Evolutionary conservation across 1,140 invertebrate species (phyloP).

Genomic region (Diachasmimorpha longicaudata): DNA sequence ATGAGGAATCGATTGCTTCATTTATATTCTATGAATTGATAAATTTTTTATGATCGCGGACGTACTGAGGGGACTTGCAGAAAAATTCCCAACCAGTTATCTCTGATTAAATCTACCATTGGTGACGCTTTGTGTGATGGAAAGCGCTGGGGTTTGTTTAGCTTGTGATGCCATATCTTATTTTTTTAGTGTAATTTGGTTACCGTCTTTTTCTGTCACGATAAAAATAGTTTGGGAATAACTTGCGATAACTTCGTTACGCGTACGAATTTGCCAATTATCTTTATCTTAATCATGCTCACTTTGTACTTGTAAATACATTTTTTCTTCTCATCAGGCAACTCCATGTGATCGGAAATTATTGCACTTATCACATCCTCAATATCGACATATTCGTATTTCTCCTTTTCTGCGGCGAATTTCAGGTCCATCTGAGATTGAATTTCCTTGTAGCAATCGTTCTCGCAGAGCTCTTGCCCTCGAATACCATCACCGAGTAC

Average conservation of each 20-base stretch:
- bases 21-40: neutral
- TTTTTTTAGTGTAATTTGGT: no score
- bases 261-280: neutral
- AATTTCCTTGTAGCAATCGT: constrained; percentile 56
- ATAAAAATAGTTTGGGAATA: no score
- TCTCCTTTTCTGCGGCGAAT: constrained; percentile 36
- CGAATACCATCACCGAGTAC: constrained; percentile 60
- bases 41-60: no score
- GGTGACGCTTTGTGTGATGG: no score
- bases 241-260: no score
- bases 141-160: no score
- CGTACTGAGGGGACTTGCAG: no score
- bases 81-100: no score
- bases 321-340: constrained; percentile 63
- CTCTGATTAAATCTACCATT: no score
- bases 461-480: constrained; percentile 57
- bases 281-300: neutral
- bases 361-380: constrained; percentile 61
- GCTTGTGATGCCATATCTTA: no score
- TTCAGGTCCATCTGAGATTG: constrained; percentile 51
- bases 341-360: constrained; percentile 62
- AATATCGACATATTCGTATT: constrained; percentile 39
- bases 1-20: neutral
- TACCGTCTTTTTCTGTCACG: no score
- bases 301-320: constrained; percentile 43